Evolutionary conservation across 2,113 vertebrate genomes (phyloP), one percentile per base, ranked within the genome.

Genomic region (Erythrolamprus reginae): DNA sequence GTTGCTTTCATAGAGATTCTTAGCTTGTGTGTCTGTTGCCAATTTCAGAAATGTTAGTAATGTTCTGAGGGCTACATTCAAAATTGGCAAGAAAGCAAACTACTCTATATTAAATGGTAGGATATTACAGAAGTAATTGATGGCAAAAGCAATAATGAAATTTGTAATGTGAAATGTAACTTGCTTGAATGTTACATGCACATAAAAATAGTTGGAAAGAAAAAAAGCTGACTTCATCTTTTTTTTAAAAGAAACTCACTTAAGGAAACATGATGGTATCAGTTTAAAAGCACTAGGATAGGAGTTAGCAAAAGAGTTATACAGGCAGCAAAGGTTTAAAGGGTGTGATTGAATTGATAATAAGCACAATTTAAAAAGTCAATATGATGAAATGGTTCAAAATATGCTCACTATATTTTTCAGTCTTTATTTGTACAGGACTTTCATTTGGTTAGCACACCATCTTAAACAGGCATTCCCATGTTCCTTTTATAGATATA

Each of bases 191-290:
- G 88, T 86, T 96, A 93, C 91, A 95, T 82, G 89, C 82, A 91
- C 58, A 88, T 89, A 94, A 90, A 94, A 93, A 51, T 1, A 55
- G 82, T 91, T 94, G 90, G 86, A 92, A 95, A 94, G 15, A 83
- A 47, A 28, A 51, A 88, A 95, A 92, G 92, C 93, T 92, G 86
- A 94, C 93, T 89, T 83, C 90, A 94, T 17, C 88, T 93, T 94
- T 93, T 94, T 93, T 91, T 89, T 92, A 90, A 94, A 95, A 93
- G 90, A 94, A 95, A 94, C 91, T 92, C 91, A 91, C 92, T 95
- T 95, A 93, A 85, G 58, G 90, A 89, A 93, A 92, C 89, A 95
- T 95, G 92, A 95, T 95, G 88, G 38, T 95, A 94, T 94, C 93
- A 95, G 89, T 91, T 65, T 1, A 88, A 65, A 88, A 93, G 91